phyloP scores from a whole-genome alignment of 2,113 vertebrate genomes.

The Platichthys flesus region DNA sequence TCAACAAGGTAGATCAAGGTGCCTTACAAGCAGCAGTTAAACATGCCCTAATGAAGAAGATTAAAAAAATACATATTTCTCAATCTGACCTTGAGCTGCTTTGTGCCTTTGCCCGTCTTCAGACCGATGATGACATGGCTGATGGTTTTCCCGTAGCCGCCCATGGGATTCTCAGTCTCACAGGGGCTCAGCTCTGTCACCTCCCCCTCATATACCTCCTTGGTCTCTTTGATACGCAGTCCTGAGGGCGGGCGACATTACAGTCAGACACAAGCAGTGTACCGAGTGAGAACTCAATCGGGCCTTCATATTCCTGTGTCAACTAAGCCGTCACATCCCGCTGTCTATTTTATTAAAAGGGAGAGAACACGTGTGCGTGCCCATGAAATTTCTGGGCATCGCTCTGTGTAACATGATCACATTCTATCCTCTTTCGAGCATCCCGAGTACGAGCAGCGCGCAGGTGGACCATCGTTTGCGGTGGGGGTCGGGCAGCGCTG shows the following conservation, averaged over 20 bases:
- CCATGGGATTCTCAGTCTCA: conserved; percentile 99
- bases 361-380: conserved; percentile 18
- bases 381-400: conserved; percentile 42
- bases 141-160: conserved; percentile 97
- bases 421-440: conserved; percentile 33
- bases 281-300: conserved; percentile 59
- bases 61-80: background rate
- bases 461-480: conserved; percentile 60
- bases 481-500: conserved; percentile 38
- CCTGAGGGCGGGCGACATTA: conserved; percentile 78
- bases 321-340: conserved; percentile 19
- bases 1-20: too few species aligned
- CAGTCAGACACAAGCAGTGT: conserved; percentile 35
- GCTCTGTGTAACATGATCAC: conserved; percentile 50
- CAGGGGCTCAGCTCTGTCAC: conserved; percentile 97
- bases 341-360: conserved; percentile 39
- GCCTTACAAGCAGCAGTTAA: too few species aligned
- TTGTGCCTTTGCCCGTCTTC: conserved; percentile 98
- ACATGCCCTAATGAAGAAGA: background rate
- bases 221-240: conserved; percentile 97
- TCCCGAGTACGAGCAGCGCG: conserved; percentile 23
- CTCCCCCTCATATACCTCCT: conserved; percentile 99
- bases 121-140: conserved; percentile 98
- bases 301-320: conserved; percentile 58
- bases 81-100: conserved; percentile 92